Conservation (phyloP, 2,888 invertebrate species). For the Diogma glabrata region DNA sequence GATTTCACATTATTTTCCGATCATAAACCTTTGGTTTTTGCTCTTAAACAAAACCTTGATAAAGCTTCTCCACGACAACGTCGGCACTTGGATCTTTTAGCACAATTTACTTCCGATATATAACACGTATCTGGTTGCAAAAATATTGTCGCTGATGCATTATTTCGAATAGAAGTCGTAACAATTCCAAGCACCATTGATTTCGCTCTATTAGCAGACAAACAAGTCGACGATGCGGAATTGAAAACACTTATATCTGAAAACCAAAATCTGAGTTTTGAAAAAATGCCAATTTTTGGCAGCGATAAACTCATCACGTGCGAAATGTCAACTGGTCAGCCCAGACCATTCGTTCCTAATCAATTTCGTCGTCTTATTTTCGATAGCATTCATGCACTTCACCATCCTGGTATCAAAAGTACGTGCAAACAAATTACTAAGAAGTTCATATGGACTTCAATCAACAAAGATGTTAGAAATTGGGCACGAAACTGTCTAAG, state of each 20-base stretch:
- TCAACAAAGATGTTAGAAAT: not conserved
- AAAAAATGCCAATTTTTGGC: not conserved
- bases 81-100: slow-evolving; percentile 25
- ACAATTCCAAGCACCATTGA: too few relatives aligned
- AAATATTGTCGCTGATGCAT: not conserved
- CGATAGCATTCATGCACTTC: not conserved
- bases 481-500: not conserved
- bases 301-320: not conserved
- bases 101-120: slow-evolving; percentile 10
- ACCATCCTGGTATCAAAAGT: not conserved
- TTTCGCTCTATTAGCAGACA: too few relatives aligned
- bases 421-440: not conserved
- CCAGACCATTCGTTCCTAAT: not conserved
- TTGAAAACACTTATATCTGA: not conserved
- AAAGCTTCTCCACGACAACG: slow-evolving; percentile 26
- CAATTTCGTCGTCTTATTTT: not conserved
- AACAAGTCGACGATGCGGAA: too few relatives aligned
- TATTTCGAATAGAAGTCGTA: not conserved
- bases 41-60: too few relatives aligned
- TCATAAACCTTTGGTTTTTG: too few relatives aligned
- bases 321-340: not conserved
- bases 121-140: slow-evolving; percentile 9
- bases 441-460: not conserved
- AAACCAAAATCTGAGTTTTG: not conserved
- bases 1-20: too few relatives aligned